Evolutionary conservation across 1,140 invertebrate species (phyloP), one percentile per base, ranked within the genome.

Genomic region (Drosophila tsacasi): DNA sequence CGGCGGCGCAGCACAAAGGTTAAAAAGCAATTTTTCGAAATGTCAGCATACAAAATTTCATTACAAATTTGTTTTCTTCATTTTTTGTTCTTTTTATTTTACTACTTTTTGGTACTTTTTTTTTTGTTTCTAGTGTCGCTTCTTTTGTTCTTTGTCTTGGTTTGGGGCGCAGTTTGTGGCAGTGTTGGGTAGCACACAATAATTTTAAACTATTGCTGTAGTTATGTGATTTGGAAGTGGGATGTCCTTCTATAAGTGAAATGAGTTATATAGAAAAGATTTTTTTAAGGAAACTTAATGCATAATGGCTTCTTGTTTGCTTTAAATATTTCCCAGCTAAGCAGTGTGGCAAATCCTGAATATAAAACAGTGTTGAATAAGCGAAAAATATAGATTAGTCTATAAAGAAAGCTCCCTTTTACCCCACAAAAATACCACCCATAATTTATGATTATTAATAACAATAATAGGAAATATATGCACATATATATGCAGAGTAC

Each of bases 21-120:
- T 90, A 89, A 89, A 89, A 89, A 89, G 84, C 84, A 89, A 89
- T 89, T 89, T 89, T 89, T 89, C 81, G 81, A 89, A 89, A 89
- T 89, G 84, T 89, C 84, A 89, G 84, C 84, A 79, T 76, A 89
- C 84, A 90, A 84, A 90, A 89, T 89, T 89, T 89, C 85, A 89
- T 89, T 89, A 89, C 81, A 89, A 84, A 86, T 90, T 89, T 85
- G 68, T 81, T 84, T 83, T 81, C 87, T 82, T 60, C 81, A 68
- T 73, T n/a, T 30, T 25, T 19, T 27, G 5, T 49, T 60, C 72
- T 71, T 60, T 44, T 79, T 47, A 17, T 15, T 23, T 13, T 15
- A 13, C 19, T 46, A 23, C 44, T 63, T n/a, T 50, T n/a, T 10
- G 1, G 9, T 9, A 10, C 15, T 8, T 40, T 47, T 10, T 44